These are phyloP conservation scores for Drosophila parvula DNA, from an alignment of 1,140 invertebrate genomes.

Conservation along the genomic window DNA sequence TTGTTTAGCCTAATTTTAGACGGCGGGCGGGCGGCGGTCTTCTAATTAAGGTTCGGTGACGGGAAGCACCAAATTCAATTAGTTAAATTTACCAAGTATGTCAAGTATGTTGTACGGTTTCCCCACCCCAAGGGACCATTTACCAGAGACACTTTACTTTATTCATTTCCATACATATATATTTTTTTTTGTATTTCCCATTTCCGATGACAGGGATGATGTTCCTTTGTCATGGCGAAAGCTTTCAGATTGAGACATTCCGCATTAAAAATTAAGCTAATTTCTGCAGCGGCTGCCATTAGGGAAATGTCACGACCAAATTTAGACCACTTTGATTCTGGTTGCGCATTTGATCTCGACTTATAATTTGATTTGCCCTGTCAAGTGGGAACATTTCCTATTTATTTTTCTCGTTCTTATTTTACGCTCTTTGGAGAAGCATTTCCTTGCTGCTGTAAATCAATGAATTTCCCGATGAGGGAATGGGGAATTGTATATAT, in stretches of 20 bases:
- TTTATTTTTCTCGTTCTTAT: background rate
- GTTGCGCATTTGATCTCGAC: constrained; percentile 34
- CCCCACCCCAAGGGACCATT: background rate
- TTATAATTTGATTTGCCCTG: constrained; percentile 42
- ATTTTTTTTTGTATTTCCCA: background rate
- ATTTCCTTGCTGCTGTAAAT: constrained; percentile 22
- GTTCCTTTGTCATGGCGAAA: constrained; percentile 10
- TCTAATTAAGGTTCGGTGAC: constrained; percentile 19
- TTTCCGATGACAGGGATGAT: constrained; percentile 6
- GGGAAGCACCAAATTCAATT: constrained; percentile 26
- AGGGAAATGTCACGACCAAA: constrained; percentile 52
- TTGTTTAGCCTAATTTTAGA: constrained; percentile 27
- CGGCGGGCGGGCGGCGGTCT: background rate
- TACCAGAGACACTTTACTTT: constrained; percentile 8
- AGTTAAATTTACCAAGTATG: constrained; percentile 26
- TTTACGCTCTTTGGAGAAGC: constrained; percentile 4
- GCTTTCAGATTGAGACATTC: constrained; percentile 33
- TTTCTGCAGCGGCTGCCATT: constrained; percentile 28
- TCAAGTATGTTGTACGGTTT: background rate
- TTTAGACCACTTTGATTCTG: constrained; percentile 51
- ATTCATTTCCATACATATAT: background rate
- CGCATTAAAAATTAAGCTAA: constrained; percentile 54
- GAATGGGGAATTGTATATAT: background rate
- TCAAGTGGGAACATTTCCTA: constrained; percentile 31
- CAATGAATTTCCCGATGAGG: constrained; percentile 19